Evolutionary conservation across 2,888 invertebrate genomes (phyloP), one percentile per base, ranked within the genome.

Genomic region (Pristionchus maxplancki): DNA sequence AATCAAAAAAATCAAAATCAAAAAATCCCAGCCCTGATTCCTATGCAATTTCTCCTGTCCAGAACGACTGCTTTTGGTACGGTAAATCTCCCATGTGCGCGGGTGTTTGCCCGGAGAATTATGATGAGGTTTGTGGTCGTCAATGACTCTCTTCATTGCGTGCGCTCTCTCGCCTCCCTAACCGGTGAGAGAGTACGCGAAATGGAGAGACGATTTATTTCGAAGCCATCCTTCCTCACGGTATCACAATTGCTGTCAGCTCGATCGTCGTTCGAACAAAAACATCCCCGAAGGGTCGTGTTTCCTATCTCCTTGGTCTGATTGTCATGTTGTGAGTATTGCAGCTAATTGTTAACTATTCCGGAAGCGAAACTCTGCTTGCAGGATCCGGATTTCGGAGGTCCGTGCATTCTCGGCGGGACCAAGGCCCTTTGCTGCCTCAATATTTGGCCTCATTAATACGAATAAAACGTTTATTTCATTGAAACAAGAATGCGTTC

Each of bases 401-500:
- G 4, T 9, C 37, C 37, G 4, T 71, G 71, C 20, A n/a, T n/a
- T n/a, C 37, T 71, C 37, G 37, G 9, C 17, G 13, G 71, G 1
- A 20, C 71, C 1, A 71, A 71, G 31, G 37, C 37, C 0, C 8
- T 71, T 15, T 71, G 37, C 37, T 71, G 71, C 31, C 37, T 71
- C 37, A 37, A 67, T 20, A 40, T 78, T 28, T 78, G 44, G 28
- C 44, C n/a, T 44, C 4, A n/a, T 48, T 0, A 20, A 78, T 24
- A 78, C 28, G 28, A 48, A 78, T 78, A 48, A 74, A 78, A 44
- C 28, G n/a, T n/a, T 34, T 31, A 67, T 78, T 74, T 48, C 15
- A 48, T 78, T 48, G 44, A 40, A 44, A 78, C 78, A 40, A 78
- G 44, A 78, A 78, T 40, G 37, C 24, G 71, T 71, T 78, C 78